Conservation (phyloP, 2,797 vertebrate species). For the Eospalax fontanierii region DNA sequence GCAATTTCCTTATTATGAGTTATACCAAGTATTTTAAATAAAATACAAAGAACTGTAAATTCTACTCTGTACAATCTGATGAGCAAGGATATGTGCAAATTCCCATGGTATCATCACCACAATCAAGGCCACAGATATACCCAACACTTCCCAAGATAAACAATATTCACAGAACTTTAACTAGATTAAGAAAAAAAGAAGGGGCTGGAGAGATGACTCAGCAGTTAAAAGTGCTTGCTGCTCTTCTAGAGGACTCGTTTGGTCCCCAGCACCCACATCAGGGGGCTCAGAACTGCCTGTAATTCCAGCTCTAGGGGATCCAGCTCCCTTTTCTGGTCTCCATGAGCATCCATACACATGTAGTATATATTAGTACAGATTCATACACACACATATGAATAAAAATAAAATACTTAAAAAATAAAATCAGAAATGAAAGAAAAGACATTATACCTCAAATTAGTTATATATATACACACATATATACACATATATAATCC, state of each 20-base stretch:
- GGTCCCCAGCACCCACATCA: not conserved
- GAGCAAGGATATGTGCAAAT: not conserved
- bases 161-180: conserved; percentile 7
- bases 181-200: not conserved
- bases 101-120: not conserved
- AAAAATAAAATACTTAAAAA: not conserved
- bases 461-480: not conserved
- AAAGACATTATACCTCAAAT: not conserved
- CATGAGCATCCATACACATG: not conserved
- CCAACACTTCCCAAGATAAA: not conserved
- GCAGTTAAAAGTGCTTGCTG: not conserved
- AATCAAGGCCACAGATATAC: not conserved
- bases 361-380: not conserved
- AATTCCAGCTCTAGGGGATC: not conserved
- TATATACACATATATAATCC: not conserved
- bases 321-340: not conserved
- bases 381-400: not conserved
- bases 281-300: not conserved
- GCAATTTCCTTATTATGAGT: conserved; percentile 35
- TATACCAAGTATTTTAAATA: not conserved
- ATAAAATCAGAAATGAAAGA: conserved; percentile 38
- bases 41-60: not conserved
- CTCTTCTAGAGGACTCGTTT: not conserved
- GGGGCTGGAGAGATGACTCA: too few relatives aligned
- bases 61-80: not conserved